Evolutionary conservation across 2,113 vertebrate genomes (phyloP), one percentile per base, ranked within the genome.

Genomic region (Chroicocephalus ridibundus): DNA sequence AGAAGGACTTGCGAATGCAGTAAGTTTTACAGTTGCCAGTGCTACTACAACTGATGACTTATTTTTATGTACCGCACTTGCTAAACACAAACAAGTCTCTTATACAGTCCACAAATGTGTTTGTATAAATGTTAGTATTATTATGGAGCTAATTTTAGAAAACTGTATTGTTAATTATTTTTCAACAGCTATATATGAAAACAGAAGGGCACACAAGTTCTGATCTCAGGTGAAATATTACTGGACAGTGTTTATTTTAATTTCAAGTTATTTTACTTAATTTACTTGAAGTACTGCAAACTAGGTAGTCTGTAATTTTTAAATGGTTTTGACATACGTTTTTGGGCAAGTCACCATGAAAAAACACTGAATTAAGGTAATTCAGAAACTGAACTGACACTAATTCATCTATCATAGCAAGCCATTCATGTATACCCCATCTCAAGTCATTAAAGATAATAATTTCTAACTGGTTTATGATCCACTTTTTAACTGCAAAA

Each of bases 401-500:
- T 81, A 89, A 81, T 93, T 97, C 68, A 93, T 90, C 31, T 68
- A 47, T 91, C 25, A 46, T 93, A 90, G 89, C 62, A 93, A 82
- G 5, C 6, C 13, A 86, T 88, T 96, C 94, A 94, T 92, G 80
- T 84, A 81, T 74, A 91, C 11, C 7, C 46, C 58, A 62, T 69
- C 79, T 44, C 38, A 72, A 81, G 29, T 80, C 78, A 81, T 90
- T 93, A 89, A 75, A 81, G 96, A 96, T 79, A 96, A 96, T 96
- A 96, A 97, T 97, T 97, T 92, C 91, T 93, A 46, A 75, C 66
- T 93, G 62, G 24, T 97, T 97, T 97, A 92, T 94, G 92, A 97
- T 90, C 90, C 83, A 51, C 70, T 69, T 93, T 96, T 95, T 90
- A 95, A 92, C 90, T 65, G 62, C 57, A 96, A 98, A 98, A 97